Percentiles rank a stretch among this genome's conserved stretches.
Conservation (phyloP, 1,140 invertebrate species). For the Brachionus sp. region DNA sequence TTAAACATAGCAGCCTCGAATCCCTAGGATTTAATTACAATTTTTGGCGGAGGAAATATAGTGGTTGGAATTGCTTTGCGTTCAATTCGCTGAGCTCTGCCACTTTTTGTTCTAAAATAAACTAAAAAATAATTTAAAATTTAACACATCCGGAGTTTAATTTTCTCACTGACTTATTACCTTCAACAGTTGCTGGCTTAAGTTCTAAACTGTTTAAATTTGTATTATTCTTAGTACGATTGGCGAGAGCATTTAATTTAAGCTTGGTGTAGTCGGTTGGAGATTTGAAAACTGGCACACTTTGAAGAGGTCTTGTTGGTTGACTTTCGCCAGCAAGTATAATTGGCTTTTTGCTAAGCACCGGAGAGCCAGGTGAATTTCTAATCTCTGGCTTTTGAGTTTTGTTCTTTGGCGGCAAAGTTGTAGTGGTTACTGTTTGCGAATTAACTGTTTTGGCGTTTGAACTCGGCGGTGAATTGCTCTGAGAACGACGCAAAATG, state of each 20-base stretch:
- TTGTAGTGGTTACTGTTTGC: constrained; percentile 24
- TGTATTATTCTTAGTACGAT: background rate
- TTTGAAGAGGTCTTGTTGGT: background rate
- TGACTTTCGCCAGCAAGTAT: background rate
- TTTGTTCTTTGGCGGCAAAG: background rate
- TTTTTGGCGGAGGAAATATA: constrained; percentile 39
- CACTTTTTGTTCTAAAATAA: constrained; percentile 29
- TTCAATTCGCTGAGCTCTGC: constrained; percentile 29
- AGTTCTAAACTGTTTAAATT: constrained; percentile 32
- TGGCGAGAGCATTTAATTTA: background rate
- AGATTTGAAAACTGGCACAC: background rate
- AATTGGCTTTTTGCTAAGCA: background rate
- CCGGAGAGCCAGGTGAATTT: background rate
- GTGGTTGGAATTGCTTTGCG: constrained; percentile 20
- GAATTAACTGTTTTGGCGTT: background rate
- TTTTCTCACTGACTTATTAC: constrained; percentile 1
- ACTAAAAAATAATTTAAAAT: constrained; percentile 16
- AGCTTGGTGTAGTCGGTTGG: background rate
- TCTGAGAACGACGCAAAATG: background rate
- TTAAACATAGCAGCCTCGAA: constrained; percentile 38
- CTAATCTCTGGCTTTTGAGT: background rate
- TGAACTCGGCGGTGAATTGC: background rate
- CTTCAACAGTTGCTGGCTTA: constrained; percentile 42
- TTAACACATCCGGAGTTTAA: background rate
- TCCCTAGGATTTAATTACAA: constrained; percentile 42